These are phyloP conservation scores for Clitarchus hookeri DNA, from an alignment of 2,888 invertebrate species.

Conservation along the genomic window DNA sequence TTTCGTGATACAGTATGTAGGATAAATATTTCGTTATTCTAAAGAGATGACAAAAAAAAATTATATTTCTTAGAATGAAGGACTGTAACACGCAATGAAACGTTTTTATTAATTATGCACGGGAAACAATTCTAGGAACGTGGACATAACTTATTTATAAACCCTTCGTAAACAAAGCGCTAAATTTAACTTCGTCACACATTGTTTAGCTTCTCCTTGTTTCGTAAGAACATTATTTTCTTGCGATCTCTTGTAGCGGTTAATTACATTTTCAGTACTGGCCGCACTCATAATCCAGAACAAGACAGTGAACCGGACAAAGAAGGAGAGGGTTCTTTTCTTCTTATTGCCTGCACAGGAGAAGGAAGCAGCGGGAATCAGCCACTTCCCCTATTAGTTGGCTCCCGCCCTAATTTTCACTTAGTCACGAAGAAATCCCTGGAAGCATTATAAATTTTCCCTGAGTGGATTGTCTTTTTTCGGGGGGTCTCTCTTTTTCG, in stretches of 20 bases:
- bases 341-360: not conserved
- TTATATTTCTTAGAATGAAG: too few relatives aligned
- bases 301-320: not conserved
- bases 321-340: not conserved
- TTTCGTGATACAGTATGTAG: too few relatives aligned
- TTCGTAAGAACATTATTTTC: not conserved
- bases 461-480: conserved; percentile 14
- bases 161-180: too few relatives aligned
- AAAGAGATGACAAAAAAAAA: too few relatives aligned
- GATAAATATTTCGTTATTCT: too few relatives aligned
- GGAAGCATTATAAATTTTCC: conserved; percentile 7
- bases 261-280: conserved; percentile 1
- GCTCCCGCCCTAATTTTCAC: conserved; percentile 14
- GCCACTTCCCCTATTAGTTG: not conserved
- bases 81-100: too few relatives aligned
- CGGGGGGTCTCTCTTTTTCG: not conserved
- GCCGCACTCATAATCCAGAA: not conserved
- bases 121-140: too few relatives aligned
- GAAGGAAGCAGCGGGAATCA: not conserved
- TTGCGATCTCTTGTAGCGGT: not conserved
- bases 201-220: not conserved
- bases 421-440: conserved; percentile 1
- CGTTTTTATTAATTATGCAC: too few relatives aligned
- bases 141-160: too few relatives aligned
- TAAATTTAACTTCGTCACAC: not conserved